Conservation (phyloP, 2,113 vertebrate species). For the Centropristis striata region DNA sequence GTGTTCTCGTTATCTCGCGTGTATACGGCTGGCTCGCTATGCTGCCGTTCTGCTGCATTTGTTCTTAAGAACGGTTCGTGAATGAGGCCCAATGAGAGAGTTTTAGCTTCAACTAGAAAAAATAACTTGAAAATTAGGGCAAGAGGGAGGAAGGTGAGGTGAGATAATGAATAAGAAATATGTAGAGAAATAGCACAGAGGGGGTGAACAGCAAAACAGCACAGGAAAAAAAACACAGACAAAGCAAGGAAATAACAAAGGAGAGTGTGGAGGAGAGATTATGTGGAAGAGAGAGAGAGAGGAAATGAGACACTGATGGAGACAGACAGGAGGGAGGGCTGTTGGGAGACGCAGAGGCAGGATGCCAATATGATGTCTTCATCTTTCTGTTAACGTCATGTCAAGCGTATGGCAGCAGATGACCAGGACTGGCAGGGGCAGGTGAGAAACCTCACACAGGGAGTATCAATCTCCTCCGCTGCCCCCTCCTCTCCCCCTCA, state of each 20-base stretch:
- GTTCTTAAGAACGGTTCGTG: no score
- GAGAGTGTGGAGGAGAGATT: slow-evolving; percentile 7
- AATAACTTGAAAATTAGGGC: slow-evolving; percentile 13
- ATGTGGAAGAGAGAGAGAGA: slow-evolving; percentile 28
- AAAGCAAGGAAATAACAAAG: slow-evolving; percentile 37
- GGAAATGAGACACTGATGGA: slow-evolving; percentile 62
- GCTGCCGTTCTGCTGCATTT: no score
- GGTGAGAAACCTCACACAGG: slow-evolving; percentile 57
- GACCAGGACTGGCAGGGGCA: slow-evolving; percentile 60
- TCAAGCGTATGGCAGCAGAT: slow-evolving; percentile 65
- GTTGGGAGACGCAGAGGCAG: slow-evolving; percentile 50
- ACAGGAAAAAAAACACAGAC: slow-evolving; percentile 13
- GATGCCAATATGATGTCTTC: slow-evolving; percentile 75
- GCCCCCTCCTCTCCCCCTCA: background rate
- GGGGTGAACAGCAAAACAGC: slow-evolving; percentile 1
- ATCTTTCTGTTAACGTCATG: slow-evolving; percentile 65
- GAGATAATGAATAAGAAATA: slow-evolving; percentile 6
- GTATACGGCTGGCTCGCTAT: no score
- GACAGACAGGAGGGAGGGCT: slow-evolving; percentile 51
- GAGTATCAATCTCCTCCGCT: slow-evolving; percentile 36
- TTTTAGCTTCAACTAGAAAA: slow-evolving; percentile 1
- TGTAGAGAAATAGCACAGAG: background rate
- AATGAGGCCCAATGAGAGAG: background rate
- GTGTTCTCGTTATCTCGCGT: no score
- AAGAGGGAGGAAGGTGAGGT: slow-evolving; percentile 9